Conservation (phyloP, 2,888 invertebrate genomes). For the Ennomos fuscantarius region DNA sequence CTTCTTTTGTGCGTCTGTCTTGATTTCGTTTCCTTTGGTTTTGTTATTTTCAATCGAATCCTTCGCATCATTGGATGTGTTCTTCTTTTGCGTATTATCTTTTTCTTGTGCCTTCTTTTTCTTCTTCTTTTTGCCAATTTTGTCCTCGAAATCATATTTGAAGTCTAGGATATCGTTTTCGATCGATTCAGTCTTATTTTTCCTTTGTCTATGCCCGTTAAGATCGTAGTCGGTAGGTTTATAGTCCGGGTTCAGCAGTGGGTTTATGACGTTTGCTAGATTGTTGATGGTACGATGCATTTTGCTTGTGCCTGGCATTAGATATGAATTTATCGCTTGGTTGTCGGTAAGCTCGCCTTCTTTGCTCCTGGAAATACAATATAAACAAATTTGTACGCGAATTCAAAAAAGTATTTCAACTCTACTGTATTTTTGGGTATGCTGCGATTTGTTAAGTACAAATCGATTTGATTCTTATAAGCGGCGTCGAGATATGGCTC, state of each 20-base stretch:
- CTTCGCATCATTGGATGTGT: constrained; percentile 11
- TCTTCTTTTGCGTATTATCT: constrained; percentile 40
- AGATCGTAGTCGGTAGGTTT: background rate
- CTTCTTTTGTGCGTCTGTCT: background rate
- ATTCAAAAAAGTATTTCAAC: too few species aligned
- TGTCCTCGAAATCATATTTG: constrained; percentile 39
- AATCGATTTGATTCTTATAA: too few species aligned
- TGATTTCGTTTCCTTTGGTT: constrained; percentile 27
- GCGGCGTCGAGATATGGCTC: too few species aligned
- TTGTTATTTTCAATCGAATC: background rate
- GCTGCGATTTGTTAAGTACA: too few species aligned
- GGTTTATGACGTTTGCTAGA: constrained; percentile 53
- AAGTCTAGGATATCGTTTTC: constrained; percentile 1
- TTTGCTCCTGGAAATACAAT: constrained; percentile 50
- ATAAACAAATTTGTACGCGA: too few species aligned
- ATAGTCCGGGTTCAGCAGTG: constrained; percentile 34
- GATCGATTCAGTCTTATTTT: background rate
- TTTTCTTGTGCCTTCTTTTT: constrained; percentile 16
- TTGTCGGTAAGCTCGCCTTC: constrained; percentile 48
- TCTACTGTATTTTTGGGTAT: too few species aligned
- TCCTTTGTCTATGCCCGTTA: background rate
- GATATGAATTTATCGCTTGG: constrained; percentile 35
- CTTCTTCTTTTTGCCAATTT: constrained; percentile 26
- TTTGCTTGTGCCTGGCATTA: constrained; percentile 48
- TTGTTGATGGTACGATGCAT: constrained; percentile 60